A percentile compares a stretch with the other conserved stretches of the same genome.
These are phyloP conservation scores for Pristionchus maxplancki DNA, from an alignment of 2,888 invertebrate species.

Conservation along the genomic window DNA sequence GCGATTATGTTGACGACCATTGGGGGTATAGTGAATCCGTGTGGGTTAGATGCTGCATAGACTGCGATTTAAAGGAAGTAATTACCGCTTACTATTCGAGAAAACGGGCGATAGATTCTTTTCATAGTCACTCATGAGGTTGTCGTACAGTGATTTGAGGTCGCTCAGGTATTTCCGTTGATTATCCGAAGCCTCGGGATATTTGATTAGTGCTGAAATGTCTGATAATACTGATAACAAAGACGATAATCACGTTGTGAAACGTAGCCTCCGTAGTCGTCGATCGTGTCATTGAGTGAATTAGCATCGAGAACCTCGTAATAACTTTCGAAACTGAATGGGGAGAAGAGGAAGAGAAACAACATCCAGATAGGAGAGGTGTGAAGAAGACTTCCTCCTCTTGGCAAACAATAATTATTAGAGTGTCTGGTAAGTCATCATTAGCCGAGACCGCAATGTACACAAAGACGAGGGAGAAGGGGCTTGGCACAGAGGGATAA, in stretches of 20 bases:
- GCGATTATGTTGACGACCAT: not conserved
- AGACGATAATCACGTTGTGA: not conserved
- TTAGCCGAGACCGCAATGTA: not conserved
- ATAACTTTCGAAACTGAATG: not conserved
- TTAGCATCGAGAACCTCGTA: not conserved
- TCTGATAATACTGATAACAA: not conserved
- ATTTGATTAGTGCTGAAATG: not conserved
- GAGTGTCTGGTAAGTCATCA: not conserved
- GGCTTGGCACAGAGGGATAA: no score
- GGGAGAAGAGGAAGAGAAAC: conserved; percentile 9
- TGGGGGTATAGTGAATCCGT: not conserved
- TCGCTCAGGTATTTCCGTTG: not conserved
- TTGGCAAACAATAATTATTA: not conserved
- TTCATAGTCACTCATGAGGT: not conserved
- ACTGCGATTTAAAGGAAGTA: not conserved
- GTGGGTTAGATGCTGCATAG: not conserved
- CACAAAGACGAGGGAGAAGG: no score
- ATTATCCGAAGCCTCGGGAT: not conserved
- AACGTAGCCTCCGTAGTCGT: not conserved
- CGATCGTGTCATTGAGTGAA: not conserved
- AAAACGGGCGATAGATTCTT: not conserved
- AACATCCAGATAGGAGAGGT: not conserved
- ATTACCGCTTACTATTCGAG: not conserved
- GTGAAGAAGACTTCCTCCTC: not conserved
- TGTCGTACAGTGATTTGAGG: not conserved